Base-by-base conservation (phyloP, 30 jellyfish, hydroid and myxozoan species). In the Phacellophora camtschatica region DNA sequence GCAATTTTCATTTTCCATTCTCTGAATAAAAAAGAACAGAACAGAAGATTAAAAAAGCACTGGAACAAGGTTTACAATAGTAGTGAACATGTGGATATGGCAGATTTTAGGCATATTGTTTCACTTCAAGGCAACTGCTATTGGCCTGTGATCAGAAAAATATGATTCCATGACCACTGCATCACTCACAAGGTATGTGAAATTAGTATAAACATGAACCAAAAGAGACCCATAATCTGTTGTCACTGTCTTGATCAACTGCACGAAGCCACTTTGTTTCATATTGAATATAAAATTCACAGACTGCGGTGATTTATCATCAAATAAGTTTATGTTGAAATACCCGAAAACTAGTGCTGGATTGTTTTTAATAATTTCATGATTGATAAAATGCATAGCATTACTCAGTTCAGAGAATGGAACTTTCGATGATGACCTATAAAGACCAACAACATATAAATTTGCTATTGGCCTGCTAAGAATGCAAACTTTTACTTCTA, bases 261-360 rank as follows among this genome's bases (percentile, higher is more conserved):
- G 71, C 12, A 32, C 13, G 39, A 56, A 56, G 13, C 71, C 71
- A 56, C 12, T 3, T 23, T 56, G 10, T 56, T 56, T 23, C 71
- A 56, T 56, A 1, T 24, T 56, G 39, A 4, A 7, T 6, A 56
- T 16, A n/a, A 56, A 29, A 2, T 22, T 23, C 12, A 29, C 48
- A 56, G 39, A 2, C 15, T 56, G 34, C 22, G 71, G 34, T 4
- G 34, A 23, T 2, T 56, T 56, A 4, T 6, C 22, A 11, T 22
- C 51, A 4, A 29, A 56, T 22, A 56, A 19, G 37, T 64, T 32
- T 2, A 64, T 64, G 61, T 64, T 64, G 78, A 64, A 64, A 64
- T 64, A 67, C 2, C 78, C 78, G 7, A 64, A 28, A 64, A 64
- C 30, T 34, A 64, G 5, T 64, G 78, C 78, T 64, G 31, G 29